Percentiles rank a stretch among this genome's conserved stretches.
Evolutionary conservation across 2,113 vertebrate species (phyloP).

Genomic region (Leiothrix lutea): DNA sequence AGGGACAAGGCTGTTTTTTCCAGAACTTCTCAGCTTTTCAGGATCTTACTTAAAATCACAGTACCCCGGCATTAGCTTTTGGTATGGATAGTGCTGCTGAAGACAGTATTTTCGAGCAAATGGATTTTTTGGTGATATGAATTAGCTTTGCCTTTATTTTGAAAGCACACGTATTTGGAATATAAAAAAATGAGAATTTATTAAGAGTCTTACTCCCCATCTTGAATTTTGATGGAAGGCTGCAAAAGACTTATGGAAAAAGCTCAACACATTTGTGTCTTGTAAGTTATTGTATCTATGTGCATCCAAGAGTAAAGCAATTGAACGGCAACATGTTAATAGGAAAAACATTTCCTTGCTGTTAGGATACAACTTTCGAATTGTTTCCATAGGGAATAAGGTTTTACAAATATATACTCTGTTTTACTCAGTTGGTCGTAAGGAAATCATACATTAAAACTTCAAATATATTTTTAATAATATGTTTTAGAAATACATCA

Average conservation of each 20-base stretch:
- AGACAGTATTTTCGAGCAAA: not conserved
- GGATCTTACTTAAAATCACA: not conserved
- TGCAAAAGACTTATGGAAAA: not conserved
- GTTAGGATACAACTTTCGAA: not conserved
- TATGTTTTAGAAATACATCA: not conserved
- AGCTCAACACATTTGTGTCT: not conserved
- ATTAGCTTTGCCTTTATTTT: not conserved
- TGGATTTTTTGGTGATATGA: not conserved
- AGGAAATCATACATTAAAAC: not conserved
- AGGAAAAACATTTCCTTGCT: not conserved
- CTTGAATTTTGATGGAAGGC: not conserved
- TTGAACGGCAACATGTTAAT: not conserved
- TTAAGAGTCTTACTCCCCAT: not conserved
- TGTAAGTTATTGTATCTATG: not conserved
- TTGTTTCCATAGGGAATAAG: not conserved
- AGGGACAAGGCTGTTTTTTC: not conserved
- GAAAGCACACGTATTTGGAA: accelerated
- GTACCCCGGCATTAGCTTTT: not conserved
- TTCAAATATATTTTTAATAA: not conserved
- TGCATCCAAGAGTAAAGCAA: not conserved
- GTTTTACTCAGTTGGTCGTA: not conserved
- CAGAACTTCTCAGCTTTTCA: not conserved
- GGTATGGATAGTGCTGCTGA: not conserved
- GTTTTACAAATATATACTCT: not conserved
- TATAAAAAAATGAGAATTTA: not conserved